A percentile compares a stretch with the other conserved stretches of the same genome.
These are phyloP conservation scores for Oscheius sp. DNA, from an alignment of 1,140 invertebrate genomes.

Conservation along the genomic window DNA sequence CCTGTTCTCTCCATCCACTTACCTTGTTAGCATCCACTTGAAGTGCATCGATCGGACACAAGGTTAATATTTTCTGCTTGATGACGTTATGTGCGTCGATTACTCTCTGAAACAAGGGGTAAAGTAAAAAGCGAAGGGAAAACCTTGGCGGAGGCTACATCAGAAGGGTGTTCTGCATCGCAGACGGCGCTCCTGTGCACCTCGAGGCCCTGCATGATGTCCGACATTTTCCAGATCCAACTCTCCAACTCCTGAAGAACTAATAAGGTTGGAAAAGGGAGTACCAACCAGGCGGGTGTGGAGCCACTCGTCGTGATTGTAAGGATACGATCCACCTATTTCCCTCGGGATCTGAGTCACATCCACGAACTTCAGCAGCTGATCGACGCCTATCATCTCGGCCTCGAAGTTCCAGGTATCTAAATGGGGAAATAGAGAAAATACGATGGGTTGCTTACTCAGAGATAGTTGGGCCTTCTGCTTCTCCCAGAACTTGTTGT, in stretches of 20 bases:
- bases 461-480: slow-evolving; percentile 87
- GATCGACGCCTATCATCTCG: slow-evolving; percentile 89
- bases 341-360: slow-evolving; percentile 84
- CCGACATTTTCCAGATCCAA: slow-evolving; percentile 26
- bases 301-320: slow-evolving; percentile 94
- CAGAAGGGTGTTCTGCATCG: not conserved
- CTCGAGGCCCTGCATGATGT: slow-evolving; percentile 19
- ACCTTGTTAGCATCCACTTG: slow-evolving; percentile 10
- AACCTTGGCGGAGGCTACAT: not conserved
- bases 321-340: slow-evolving; percentile 85
- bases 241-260: slow-evolving; percentile 16
- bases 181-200: not conserved
- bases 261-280: not conserved
- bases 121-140: not conserved
- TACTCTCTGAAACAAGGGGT: not conserved
- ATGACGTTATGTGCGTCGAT: not conserved
- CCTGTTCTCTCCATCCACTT: not conserved
- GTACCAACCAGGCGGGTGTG: slow-evolving; percentile 76
- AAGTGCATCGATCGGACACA: slow-evolving; percentile 10
- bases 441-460: slow-evolving; percentile 78
- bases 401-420: slow-evolving; percentile 81
- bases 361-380: slow-evolving; percentile 84
- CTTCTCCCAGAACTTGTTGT: slow-evolving; percentile 99
- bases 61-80: not conserved
- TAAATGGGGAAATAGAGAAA: not conserved